Percentiles rank a stretch among this genome's conserved stretches.
These are phyloP conservation scores for Watsonalla binaria DNA, from an alignment of 2,888 invertebrate genomes.

Conservation along the genomic window DNA sequence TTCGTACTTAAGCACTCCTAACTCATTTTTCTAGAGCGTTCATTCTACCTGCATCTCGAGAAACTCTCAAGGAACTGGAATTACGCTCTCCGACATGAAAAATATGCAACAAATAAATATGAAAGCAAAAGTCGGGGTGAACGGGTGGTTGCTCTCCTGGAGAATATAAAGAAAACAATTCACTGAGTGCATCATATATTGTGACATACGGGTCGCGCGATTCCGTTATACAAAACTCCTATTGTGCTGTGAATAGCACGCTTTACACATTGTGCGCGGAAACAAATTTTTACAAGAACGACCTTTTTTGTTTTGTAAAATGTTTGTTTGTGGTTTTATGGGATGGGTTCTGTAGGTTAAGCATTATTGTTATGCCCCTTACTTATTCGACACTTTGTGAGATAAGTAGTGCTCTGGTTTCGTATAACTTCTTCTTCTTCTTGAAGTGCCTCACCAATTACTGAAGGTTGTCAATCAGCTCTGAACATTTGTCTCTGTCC, in stretches of 20 bases:
- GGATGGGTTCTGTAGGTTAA: constrained; percentile 16
- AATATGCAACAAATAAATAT: constrained; percentile 39
- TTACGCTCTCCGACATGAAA: constrained; percentile 34
- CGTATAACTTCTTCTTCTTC: too few relatives aligned
- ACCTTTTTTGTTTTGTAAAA: constrained; percentile 46
- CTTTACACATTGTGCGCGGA: constrained; percentile 64
- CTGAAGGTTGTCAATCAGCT: too few relatives aligned
- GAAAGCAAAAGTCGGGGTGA: constrained; percentile 34
- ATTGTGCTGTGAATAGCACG: constrained; percentile 71
- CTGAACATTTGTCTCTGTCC: too few relatives aligned
- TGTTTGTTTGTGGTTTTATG: constrained; percentile 11
- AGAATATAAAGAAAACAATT: constrained; percentile 66
- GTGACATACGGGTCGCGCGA: constrained; percentile 60
- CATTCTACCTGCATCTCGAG: constrained; percentile 27
- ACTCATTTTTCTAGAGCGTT: constrained; percentile 4
- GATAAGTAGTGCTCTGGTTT: too few relatives aligned
- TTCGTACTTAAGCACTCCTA: constrained; percentile 1
- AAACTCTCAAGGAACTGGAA: constrained; percentile 43
- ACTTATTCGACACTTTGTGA: too few relatives aligned
- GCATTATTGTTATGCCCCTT: too few relatives aligned
- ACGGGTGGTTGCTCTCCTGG: constrained; percentile 13
- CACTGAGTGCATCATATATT: constrained; percentile 59
- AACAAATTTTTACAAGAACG: constrained; percentile 73
- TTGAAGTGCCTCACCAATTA: too few relatives aligned
- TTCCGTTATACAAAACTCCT: constrained; percentile 49